Evolutionary conservation across 1,140 invertebrate species (phyloP).

Genomic region (Drosophila littoralis): DNA sequence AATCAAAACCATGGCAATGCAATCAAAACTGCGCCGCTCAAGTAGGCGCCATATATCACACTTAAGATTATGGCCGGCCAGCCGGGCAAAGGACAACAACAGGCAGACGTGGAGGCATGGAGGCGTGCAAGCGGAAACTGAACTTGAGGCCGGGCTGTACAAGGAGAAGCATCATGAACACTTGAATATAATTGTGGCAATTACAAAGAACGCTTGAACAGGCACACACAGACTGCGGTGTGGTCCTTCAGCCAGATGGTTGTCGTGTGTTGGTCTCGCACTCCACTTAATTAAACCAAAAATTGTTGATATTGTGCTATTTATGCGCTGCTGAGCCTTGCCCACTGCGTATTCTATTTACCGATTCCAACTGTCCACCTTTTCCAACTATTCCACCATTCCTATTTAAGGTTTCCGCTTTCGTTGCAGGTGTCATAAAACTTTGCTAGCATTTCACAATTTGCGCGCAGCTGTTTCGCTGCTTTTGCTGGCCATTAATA

Average conservation of each 20-base stretch:
- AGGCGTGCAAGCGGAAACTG: constrained; percentile 7
- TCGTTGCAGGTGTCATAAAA: constrained; percentile 74
- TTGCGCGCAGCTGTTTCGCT: constrained; percentile 67
- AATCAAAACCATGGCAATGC: constrained; percentile 26
- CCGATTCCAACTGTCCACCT: not conserved
- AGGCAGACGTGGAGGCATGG: constrained; percentile 27
- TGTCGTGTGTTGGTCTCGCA: constrained; percentile 22
- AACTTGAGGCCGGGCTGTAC: not conserved
- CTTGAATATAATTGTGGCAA: constrained; percentile 62
- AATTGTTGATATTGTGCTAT: constrained; percentile 57
- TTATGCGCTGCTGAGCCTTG: constrained; percentile 34
- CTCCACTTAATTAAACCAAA: constrained; percentile 61
- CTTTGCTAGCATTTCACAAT: constrained; percentile 81
- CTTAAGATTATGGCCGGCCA: constrained; percentile 47
- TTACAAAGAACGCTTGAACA: constrained; percentile 37
- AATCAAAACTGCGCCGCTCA: constrained; percentile 36
- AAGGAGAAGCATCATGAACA: constrained; percentile 35
- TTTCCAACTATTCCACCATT: not conserved
- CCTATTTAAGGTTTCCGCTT: constrained; percentile 23
- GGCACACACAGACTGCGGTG: constrained; percentile 12
- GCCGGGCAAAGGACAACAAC: not conserved
- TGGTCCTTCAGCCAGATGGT: constrained; percentile 7
- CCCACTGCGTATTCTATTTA: constrained; percentile 4
- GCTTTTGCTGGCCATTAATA: constrained; percentile 69
- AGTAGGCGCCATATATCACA: constrained; percentile 44